Percentiles rank a stretch among this genome's conserved stretches.
phyloP scores from a whole-genome alignment of 2,113 vertebrate species.

The Peromyscus leucopus region DNA sequence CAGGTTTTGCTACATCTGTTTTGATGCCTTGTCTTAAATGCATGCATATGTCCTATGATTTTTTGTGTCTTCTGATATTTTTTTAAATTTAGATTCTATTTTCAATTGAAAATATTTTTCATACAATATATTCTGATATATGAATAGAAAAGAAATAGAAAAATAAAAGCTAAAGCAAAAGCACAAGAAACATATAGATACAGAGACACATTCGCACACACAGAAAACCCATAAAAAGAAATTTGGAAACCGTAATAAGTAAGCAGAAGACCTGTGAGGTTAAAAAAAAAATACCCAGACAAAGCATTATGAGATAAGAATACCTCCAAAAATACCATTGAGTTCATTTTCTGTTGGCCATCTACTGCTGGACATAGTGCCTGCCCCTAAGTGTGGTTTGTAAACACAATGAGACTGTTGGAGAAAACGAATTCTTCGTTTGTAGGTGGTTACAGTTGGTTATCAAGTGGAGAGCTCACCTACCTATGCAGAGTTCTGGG shows the following conservation, averaged over 20 bases:
- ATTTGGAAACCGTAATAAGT: neutral
- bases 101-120: neutral
- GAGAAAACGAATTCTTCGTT: neutral
- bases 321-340: neutral
- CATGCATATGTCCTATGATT: neutral
- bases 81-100: neutral
- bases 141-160: neutral
- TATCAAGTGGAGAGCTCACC: neutral
- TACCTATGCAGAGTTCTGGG: neutral
- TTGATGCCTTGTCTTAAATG: conserved; percentile 27
- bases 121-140: neutral
- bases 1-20: neutral
- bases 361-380: neutral
- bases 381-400: neutral
- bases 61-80: conserved; percentile 30
- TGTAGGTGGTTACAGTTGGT: neutral
- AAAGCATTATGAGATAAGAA: neutral
- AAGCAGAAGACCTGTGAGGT: neutral
- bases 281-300: neutral
- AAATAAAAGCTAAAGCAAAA: neutral
- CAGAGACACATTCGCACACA: neutral
- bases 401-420: neutral
- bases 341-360: neutral
- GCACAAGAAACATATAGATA: neutral
- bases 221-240: neutral